Conservation (phyloP, 2,113 vertebrate genomes). For the Hippolais icterina region DNA sequence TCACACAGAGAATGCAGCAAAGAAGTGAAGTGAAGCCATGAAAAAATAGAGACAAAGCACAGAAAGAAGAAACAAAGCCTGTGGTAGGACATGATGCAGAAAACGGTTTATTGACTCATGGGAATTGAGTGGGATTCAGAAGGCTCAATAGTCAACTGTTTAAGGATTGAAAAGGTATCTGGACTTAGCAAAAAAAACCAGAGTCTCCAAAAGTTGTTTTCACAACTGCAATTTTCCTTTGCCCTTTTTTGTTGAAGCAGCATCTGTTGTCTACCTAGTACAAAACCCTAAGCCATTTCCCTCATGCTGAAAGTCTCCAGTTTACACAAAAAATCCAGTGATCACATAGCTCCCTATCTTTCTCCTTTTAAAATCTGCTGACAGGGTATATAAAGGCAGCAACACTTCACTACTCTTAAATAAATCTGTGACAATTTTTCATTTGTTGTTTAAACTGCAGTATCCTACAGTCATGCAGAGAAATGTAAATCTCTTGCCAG, state of each 20-base stretch:
- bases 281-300: not conserved
- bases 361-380: not conserved
- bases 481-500: slow-evolving; percentile 19
- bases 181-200: not conserved
- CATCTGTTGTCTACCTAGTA: not conserved
- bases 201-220: not conserved
- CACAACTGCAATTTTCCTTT: not conserved
- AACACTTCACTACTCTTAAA: not conserved
- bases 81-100: not conserved
- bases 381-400: not conserved
- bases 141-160: not conserved
- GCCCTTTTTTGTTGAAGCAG: not conserved
- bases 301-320: not conserved
- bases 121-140: not conserved
- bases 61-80: not conserved
- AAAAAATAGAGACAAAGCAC: not conserved
- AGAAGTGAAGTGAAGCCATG: not conserved
- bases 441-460: not conserved
- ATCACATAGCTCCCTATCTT: not conserved
- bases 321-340: not conserved
- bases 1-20: not conserved
- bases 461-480: not conserved
- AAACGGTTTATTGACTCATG: not conserved
- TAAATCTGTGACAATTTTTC: not conserved
- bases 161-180: not conserved